Base-by-base conservation (phyloP, 2,888 invertebrate genomes). In the Philereme vetulata region DNA sequence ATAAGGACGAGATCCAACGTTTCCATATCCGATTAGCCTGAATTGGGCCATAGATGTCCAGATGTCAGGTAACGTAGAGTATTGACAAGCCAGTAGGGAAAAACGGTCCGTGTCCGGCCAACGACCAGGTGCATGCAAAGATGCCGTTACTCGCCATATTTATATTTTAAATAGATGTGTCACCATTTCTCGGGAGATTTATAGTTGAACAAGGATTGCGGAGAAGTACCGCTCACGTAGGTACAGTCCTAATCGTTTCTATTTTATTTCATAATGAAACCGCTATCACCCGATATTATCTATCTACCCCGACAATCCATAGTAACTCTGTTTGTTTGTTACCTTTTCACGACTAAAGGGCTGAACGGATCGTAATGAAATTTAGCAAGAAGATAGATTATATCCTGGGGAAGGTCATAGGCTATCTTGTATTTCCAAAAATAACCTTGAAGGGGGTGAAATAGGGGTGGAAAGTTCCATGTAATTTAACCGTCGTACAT, bases 101-200 rank as follows among this genome's bases (percentile, higher is more conserved):
- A 43, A 58, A 62, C 60, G 58, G 53, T 54, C 60, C 40, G 54
- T 51, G 57, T 62, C 66, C 64, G 62, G 36, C 58, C 60, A 47
- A 63, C 53, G 59, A 59, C 57, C 62, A 66, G 62, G 54, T 60
- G 66, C 63, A 64, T 61, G 52, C 57, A 60, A 64, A 61, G 55
- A 65, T 48, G 11, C 66, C 60, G 64, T 66, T 68, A 65, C 61
- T 21, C 46, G 61, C 68, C 68, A 66, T 68, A 62, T 63, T 68
- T 61, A 66, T 68, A 66, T 66, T 68, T 66, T 66, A 64, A 66
- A 61, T 57, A 64, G 62, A 63, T 35, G 61, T 62, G 53, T 65
- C 62, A 60, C 62, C 56, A 58, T 54, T 62, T 62, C 64, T 54
- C 43, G 47, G 62, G 51, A 65, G 65, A 65, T 67, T 58, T 65